These are phyloP conservation scores for Lordiphosa collinella DNA, from an alignment of 1,140 invertebrate genomes.

Conservation along the genomic window DNA sequence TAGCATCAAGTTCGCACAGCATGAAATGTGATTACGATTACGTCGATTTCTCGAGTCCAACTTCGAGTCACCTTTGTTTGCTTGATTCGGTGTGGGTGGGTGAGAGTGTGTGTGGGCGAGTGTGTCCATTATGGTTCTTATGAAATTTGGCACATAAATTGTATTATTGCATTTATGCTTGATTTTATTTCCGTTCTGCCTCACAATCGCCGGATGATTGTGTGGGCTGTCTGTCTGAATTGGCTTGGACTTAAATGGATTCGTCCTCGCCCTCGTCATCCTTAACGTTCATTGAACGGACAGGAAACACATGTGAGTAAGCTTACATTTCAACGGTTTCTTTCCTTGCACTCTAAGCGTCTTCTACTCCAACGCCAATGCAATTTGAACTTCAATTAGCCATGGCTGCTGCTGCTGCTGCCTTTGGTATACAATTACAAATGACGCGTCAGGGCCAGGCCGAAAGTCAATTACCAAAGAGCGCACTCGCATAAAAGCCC, in stretches of 20 bases:
- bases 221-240: constrained; percentile 64
- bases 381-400: constrained; percentile 76
- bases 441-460: constrained; percentile 71
- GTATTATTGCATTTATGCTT: constrained; percentile 79
- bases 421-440: constrained; percentile 68
- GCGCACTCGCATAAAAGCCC: constrained; percentile 54
- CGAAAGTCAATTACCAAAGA: constrained; percentile 69
- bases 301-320: constrained; percentile 40
- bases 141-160: constrained; percentile 78
- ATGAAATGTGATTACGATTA: constrained; percentile 72
- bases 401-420: constrained; percentile 11
- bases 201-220: constrained; percentile 54
- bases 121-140: constrained; percentile 69
- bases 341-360: constrained; percentile 25
- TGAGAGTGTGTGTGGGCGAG: constrained; percentile 14
- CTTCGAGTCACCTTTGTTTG: constrained; percentile 60
- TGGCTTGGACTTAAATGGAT: constrained; percentile 67
- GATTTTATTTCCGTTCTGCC: constrained; percentile 72
- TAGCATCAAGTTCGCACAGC: constrained; percentile 49
- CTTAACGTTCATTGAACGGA: constrained; percentile 43
- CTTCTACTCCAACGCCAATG: constrained; percentile 27
- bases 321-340: constrained; percentile 70
- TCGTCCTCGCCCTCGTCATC: constrained; percentile 50
- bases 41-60: constrained; percentile 31
- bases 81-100: constrained; percentile 18